Percentiles rank a stretch among this genome's conserved stretches.
Evolutionary conservation across 2,888 invertebrate species (phyloP).

Genomic region (Pristionchus fissidentatus): DNA sequence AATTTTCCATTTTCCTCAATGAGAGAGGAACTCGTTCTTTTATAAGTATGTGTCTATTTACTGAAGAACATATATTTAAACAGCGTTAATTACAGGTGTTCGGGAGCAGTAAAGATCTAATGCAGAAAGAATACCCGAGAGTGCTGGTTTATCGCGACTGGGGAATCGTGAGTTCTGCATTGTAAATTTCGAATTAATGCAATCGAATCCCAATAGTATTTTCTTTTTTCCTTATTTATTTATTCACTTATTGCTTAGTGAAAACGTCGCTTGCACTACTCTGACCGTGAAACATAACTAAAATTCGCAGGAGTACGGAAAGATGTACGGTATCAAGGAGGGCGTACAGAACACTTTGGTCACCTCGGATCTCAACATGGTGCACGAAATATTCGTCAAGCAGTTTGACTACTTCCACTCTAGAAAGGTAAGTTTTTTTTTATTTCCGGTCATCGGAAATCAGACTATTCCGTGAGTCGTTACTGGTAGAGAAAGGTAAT

Average conservation of each 20-base stretch:
- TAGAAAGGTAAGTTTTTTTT: slow-evolving; percentile 42
- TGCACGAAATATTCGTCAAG: slow-evolving; percentile 76
- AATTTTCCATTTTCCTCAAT: neutral
- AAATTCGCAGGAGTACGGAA: slow-evolving; percentile 50
- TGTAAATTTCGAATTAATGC: neutral
- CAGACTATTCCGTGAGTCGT: neutral
- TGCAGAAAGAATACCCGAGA: slow-evolving; percentile 22
- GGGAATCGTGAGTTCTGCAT: neutral
- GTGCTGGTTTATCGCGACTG: slow-evolving; percentile 29
- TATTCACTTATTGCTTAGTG: neutral
- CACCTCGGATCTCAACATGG: slow-evolving; percentile 75
- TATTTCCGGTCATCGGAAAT: neutral
- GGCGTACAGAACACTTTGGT: slow-evolving; percentile 70
- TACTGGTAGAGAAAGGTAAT: neutral
- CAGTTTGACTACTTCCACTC: slow-evolving; percentile 76
- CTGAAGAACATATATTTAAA: neutral
- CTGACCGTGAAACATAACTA: neutral
- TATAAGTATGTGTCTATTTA: neutral
- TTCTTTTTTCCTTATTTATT: too few relatives aligned
- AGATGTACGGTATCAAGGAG: slow-evolving; percentile 50
- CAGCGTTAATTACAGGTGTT: neutral
- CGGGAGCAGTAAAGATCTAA: neutral
- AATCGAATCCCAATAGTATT: too few relatives aligned
- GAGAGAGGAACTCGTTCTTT: neutral
- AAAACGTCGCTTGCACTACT: neutral